Conservation (phyloP, 2,888 invertebrate species). For the Netelia fuscicornis region DNA sequence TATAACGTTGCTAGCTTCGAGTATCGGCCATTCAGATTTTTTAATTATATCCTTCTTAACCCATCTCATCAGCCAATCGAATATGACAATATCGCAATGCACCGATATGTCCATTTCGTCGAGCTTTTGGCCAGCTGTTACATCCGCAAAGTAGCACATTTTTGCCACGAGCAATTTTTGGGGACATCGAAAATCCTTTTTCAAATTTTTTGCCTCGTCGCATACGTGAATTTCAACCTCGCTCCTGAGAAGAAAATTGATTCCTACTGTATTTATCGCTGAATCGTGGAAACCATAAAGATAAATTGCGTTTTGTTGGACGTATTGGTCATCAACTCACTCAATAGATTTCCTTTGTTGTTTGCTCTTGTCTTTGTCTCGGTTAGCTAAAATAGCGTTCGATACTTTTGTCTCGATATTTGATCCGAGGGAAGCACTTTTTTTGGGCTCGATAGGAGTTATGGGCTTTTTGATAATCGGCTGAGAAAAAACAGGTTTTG, state of each 20-base stretch:
- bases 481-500: constrained; percentile 87
- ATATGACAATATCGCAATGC: constrained; percentile 97
- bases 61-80: constrained; percentile 98
- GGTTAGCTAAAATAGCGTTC: constrained; percentile 56
- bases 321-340: constrained; percentile 72
- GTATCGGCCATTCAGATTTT: constrained; percentile 89
- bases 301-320: too few relatives aligned
- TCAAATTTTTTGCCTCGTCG: constrained; percentile 96
- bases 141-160: constrained; percentile 98
- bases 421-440: constrained; percentile 84
- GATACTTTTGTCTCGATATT: constrained; percentile 71
- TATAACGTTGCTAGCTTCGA: constrained; percentile 94
- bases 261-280: neutral
- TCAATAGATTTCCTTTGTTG: constrained; percentile 77
- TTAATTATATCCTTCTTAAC: constrained; percentile 91
- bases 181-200: constrained; percentile 95
- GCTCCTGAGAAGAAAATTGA: constrained; percentile 84
- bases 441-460: constrained; percentile 85
- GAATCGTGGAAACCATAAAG: too few relatives aligned
- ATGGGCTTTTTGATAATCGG: constrained; percentile 86
- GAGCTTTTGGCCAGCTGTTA: constrained; percentile 92
- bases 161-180: constrained; percentile 94
- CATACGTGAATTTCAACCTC: constrained; percentile 98
- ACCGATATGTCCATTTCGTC: constrained; percentile 98
- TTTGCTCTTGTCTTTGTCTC: constrained; percentile 78